Conservation (phyloP, 1,140 invertebrate genomes). For the Manduca sexta region DNA sequence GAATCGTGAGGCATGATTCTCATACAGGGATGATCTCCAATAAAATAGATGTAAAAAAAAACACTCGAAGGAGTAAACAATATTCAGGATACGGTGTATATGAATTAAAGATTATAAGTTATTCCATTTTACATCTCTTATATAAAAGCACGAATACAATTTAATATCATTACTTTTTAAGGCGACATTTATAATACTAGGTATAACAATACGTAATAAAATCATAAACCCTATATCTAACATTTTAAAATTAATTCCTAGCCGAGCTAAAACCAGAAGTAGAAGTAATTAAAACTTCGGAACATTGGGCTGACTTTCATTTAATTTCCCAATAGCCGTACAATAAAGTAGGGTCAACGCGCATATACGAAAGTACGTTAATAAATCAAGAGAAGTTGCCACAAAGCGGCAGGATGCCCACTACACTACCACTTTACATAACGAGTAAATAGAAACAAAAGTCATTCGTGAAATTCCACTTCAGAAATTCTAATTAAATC, state of each 20-base stretch:
- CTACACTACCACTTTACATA: slow-evolving; percentile 14
- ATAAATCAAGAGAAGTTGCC: slow-evolving; percentile 20
- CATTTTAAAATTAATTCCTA: slow-evolving; percentile 10
- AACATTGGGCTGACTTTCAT: slow-evolving; percentile 20
- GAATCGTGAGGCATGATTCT: too few relatives aligned
- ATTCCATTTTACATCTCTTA: too few relatives aligned
- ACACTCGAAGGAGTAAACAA: too few relatives aligned
- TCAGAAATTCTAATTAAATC: slow-evolving; percentile 44
- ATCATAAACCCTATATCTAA: background rate
- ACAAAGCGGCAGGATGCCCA: slow-evolving; percentile 19
- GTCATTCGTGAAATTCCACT: slow-evolving; percentile 40
- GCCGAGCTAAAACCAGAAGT: slow-evolving; percentile 2
- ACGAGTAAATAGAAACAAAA: slow-evolving; percentile 31
- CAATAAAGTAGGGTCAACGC: slow-evolving; percentile 23
- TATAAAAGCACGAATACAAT: too few relatives aligned
- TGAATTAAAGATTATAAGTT: too few relatives aligned
- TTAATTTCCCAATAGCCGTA: slow-evolving; percentile 24
- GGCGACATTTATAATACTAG: too few relatives aligned
- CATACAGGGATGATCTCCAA: too few relatives aligned
- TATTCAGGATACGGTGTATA: too few relatives aligned
- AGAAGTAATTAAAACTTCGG: slow-evolving; percentile 19
- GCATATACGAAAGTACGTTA: slow-evolving; percentile 14
- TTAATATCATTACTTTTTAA: too few relatives aligned
- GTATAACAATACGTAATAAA: too few relatives aligned
- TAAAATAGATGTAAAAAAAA: too few relatives aligned